Base-by-base conservation (phyloP, 2,113 vertebrate species). In the Seriola dumerili region DNA sequence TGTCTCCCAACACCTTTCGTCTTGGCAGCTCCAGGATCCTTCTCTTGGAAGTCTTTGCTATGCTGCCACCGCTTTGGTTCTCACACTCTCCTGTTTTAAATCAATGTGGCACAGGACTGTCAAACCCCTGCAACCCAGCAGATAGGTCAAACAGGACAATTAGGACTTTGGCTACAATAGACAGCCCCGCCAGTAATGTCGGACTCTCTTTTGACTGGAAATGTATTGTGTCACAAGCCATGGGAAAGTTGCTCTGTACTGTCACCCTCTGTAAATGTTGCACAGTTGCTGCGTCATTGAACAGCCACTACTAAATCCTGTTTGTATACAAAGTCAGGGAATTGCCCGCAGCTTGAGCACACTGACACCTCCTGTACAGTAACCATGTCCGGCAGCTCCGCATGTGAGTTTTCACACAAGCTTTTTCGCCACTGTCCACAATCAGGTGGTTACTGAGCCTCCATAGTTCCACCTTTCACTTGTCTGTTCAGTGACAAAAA, bases 261-360 rank as follows among this genome's bases (percentile, higher is more conserved):
- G 40, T 79, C 82, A 64, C 34, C 38, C 44, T 48, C 75, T 40
- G n/a, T 66, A 74, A 80, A 76, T 73, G 63, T 21, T 74, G 59
- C 38, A 17, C 55, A 44, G 63, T 50, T 72, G 67, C 42, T 19
- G 25, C 9, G 1, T 25, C 64, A 77, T 34, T 73, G 4, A 78
- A 29, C 65, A 69, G 1, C 36, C 19, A 32, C 50, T 57, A n/a
- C 77, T 83, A 78, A 83, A 72, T 78, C 44, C 38, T 65, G 42
- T 52, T 87, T 88, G 78, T 79, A 85, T 66, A 83, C 76, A 74
- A 68, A 71, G 64, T 57, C 62, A 74, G 58, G 70, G 34, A 65
- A 36, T 40, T 13, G 73, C 36, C 50, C 21, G 58, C 61, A 50
- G n/a, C 83, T 44, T 34, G 58, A 48, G 40, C 36, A 64, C 25